A percentile compares a stretch with the other conserved stretches of the same genome.
phyloP scores from a whole-genome alignment of 2,797 vertebrate species.

The Liparis tanakae region DNA sequence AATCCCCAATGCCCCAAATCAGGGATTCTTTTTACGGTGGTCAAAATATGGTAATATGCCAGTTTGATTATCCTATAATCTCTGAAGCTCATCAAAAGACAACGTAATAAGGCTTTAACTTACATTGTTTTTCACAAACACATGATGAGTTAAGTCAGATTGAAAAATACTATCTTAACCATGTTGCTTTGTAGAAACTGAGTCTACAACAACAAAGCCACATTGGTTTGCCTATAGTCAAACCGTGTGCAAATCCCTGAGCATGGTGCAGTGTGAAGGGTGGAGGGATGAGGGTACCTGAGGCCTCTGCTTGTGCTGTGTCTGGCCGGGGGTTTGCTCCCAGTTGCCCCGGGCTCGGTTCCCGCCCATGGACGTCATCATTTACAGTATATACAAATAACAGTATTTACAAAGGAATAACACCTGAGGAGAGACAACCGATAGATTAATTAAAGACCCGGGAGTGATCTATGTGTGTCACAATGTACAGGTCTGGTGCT shows the following conservation, averaged over 20 bases:
- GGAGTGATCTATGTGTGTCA: constrained; percentile 45
- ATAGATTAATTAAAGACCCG: constrained; percentile 22
- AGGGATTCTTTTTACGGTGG: not conserved
- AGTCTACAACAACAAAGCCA: not conserved
- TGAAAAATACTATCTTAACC: not conserved
- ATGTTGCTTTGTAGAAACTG: not conserved
- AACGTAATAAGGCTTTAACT: not conserved
- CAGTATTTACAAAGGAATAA: constrained; percentile 99
- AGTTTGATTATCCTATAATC: not conserved
- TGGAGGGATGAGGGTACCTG: constrained; percentile 74
- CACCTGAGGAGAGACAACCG: constrained; percentile 82
- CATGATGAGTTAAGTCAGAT: not conserved
- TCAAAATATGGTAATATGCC: not conserved
- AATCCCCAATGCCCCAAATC: constrained; percentile 8
- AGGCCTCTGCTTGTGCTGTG: constrained; percentile 92
- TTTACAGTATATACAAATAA: constrained; percentile 99
- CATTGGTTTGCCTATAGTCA: not conserved
- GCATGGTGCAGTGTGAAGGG: constrained; percentile 22
- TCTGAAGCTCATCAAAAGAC: not conserved
- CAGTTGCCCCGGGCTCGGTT: constrained; percentile 96
- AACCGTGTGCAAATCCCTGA: not conserved
- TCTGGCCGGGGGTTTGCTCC: constrained; percentile 98
- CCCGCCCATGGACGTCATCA: constrained; percentile 99
- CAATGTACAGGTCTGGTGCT: constrained; percentile 10
- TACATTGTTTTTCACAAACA: not conserved